phyloP scores from a whole-genome alignment of 2,888 invertebrate genomes.

The Oscheius sp. region DNA sequence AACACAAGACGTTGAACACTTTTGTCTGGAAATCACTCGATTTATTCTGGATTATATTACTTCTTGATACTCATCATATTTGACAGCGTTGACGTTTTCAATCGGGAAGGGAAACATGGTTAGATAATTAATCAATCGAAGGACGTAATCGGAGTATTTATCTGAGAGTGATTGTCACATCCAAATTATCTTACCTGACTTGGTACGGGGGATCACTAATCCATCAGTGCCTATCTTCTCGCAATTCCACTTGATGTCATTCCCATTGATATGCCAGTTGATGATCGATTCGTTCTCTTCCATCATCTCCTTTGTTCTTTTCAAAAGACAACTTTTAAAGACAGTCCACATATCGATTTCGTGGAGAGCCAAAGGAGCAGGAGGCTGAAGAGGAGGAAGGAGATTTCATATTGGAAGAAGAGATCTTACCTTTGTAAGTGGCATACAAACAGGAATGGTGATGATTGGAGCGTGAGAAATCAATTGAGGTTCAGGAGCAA shows the following conservation, averaged over 20 bases:
- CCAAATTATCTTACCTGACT: constrained; percentile 3
- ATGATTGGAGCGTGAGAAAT: not conserved
- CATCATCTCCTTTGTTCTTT: not conserved
- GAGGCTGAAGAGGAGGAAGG: not conserved
- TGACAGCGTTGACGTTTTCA: constrained; percentile 25
- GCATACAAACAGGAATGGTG: not conserved
- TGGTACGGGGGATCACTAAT: constrained; percentile 13
- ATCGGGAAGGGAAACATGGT: constrained; percentile 27
- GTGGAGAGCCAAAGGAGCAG: not conserved
- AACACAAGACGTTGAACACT: constrained; percentile 28
- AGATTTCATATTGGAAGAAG: not conserved
- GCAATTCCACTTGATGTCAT: constrained; percentile 29
- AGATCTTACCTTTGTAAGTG: not conserved
- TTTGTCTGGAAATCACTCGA: constrained; percentile 4
- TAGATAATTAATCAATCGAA: constrained; percentile 28
- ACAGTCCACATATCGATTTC: constrained; percentile 23
- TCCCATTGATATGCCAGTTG: constrained; percentile 1
- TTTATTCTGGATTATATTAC: not conserved
- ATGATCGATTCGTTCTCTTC: not conserved
- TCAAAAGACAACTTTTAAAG: constrained; percentile 7
- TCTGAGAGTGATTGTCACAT: constrained; percentile 2
- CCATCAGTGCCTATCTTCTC: constrained; percentile 20
- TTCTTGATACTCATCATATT: constrained; percentile 26
- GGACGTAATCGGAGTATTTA: constrained; percentile 14
- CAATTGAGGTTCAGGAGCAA: not conserved